Evolutionary conservation across 2,113 vertebrate species (phyloP).

Genomic region (Centropus bengalensis): DNA sequence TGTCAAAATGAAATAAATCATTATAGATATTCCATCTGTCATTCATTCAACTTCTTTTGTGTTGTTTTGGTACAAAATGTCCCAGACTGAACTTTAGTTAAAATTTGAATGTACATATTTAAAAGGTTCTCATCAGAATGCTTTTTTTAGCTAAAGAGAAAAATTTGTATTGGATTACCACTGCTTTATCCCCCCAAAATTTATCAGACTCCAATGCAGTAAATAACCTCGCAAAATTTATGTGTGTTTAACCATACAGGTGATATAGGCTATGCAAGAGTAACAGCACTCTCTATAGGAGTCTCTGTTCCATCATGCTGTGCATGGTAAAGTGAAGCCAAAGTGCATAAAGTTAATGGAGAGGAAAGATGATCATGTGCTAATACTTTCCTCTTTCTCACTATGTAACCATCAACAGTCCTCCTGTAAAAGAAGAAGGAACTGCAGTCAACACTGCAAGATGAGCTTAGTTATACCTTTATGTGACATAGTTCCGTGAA

Average conservation of each 20-base stretch:
- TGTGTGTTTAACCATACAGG: not conserved
- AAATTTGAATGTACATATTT: not conserved
- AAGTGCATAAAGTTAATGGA: constrained; percentile 44
- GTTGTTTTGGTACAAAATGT: not conserved
- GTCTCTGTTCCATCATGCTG: not conserved
- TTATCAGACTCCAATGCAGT: not conserved
- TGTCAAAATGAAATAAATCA: not conserved
- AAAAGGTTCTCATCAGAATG: not conserved
- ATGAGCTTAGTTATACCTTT: not conserved
- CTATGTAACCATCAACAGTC: not conserved
- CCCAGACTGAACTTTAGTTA: not conserved
- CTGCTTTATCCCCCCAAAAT: not conserved
- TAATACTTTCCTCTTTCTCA: not conserved
- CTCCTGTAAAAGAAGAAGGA: constrained; percentile 6
- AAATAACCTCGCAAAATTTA: not conserved
- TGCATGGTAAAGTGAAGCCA: not conserved
- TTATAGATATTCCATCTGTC: not conserved
- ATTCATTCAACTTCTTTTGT: not conserved
- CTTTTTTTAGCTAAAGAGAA: not conserved
- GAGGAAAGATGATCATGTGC: not conserved
- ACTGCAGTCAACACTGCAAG: not conserved
- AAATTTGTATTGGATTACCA: not conserved
- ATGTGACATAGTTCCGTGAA: constrained; percentile 10
- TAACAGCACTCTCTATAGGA: not conserved
- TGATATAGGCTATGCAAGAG: not conserved